Evolutionary conservation across 2,113 vertebrate species (phyloP).

Genomic region (Condylura cristata): DNA sequence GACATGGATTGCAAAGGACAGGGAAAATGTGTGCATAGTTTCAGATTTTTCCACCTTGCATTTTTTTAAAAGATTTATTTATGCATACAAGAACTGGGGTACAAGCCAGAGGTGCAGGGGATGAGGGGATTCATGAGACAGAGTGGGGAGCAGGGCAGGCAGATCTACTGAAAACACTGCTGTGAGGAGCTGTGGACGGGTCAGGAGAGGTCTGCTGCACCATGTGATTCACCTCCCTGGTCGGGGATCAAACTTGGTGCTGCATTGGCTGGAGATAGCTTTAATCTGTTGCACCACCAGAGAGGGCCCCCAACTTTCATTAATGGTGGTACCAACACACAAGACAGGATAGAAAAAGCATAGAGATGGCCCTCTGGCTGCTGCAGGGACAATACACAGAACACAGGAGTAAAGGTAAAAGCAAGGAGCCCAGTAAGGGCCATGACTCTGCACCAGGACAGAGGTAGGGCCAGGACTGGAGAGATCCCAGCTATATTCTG

Average conservation of each 20-base stretch:
- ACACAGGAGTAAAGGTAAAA: background rate
- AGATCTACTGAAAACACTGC: too few species aligned
- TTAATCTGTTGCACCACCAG: too few species aligned
- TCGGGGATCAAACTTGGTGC: too few species aligned
- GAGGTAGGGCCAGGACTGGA: background rate
- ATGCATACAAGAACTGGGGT: too few species aligned
- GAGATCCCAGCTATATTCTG: background rate
- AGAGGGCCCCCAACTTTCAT: background rate
- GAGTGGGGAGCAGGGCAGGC: too few species aligned
- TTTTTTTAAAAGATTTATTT: too few species aligned
- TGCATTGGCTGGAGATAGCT: too few species aligned
- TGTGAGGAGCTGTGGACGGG: too few species aligned
- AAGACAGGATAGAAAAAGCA: background rate
- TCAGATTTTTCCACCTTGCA: background rate
- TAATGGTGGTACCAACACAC: background rate
- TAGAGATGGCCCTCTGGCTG: background rate
- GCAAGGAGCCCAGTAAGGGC: background rate
- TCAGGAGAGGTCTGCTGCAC: too few species aligned
- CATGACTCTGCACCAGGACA: background rate
- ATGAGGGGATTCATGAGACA: too few species aligned
- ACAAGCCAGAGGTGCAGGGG: too few species aligned
- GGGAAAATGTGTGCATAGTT: background rate
- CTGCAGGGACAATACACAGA: background rate
- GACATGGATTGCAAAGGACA: background rate
- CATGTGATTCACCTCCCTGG: too few species aligned